Evolutionary conservation across 2,888 invertebrate genomes (phyloP), one percentile per base, ranked within the genome.

Genomic region (Orthosia incerta): DNA sequence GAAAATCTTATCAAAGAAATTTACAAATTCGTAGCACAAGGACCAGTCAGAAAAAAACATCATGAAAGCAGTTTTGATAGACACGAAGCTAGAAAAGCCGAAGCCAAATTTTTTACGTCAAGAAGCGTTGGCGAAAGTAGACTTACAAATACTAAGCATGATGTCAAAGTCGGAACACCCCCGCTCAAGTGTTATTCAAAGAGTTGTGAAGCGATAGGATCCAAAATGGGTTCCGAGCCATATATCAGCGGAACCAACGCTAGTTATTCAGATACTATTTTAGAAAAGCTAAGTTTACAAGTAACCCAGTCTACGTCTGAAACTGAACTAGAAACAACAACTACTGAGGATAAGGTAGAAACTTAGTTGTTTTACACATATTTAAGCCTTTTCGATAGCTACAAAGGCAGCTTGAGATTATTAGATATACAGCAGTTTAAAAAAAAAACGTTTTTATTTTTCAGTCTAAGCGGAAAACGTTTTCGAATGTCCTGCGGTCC

Each of bases 1-100:
- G 94, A 95, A 53, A 90, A 94, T 77, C 86, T 96, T 3, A 93
- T 96, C 53, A 95, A 95, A 87, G 94, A 95, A 87, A 96, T 96
- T 73, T 94, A 96, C 78, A 94, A 95, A 77, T 92, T 90, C 60
- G 93, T 96, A 4, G 91, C 93, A 15, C 93, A 93, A 82, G 91
- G 90, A 72, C 90, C 92, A 2, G 73, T 67, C 50, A 90, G 84
- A 69, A 89, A 86, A 70, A 86, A 87, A 75, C 66, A 57, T 15
- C 79, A 73, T n/a, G 81, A 82, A 48, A 76, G 65, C 48, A 80
- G 57, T 31, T 69, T 56, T 76, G 51, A 70, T 23, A 82, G 77
- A 45, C 56, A 80, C 73, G 64, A 71, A 71, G 26, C 70, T 53
- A 70, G 31, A 62, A 68, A 76, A 55, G 26, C 61, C 26, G 82